Conservation (phyloP, 2,888 invertebrate species). For the Xanthostigma xanthostigma region DNA sequence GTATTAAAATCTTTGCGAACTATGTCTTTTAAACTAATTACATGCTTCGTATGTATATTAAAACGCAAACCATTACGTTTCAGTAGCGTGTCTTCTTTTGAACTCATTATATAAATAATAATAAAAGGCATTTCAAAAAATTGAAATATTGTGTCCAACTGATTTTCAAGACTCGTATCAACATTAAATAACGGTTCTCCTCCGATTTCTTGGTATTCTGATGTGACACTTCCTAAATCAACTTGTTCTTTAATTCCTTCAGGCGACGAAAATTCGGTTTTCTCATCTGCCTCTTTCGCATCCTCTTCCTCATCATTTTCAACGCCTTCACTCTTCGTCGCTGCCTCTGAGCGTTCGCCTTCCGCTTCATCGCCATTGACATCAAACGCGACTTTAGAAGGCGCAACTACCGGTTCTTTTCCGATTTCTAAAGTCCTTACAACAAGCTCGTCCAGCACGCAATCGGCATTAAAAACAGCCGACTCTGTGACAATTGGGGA, state of each 20-base stretch:
- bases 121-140: conserved; percentile 24
- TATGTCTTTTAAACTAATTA: neutral
- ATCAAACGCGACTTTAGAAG: conserved; percentile 15
- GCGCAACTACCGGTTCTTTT: conserved; percentile 17
- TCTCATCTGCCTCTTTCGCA: conserved; percentile 17
- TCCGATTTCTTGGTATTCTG: conserved; percentile 17
- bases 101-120: conserved; percentile 39
- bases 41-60: neutral
- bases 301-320: conserved; percentile 21
- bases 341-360: neutral
- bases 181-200: conserved; percentile 13
- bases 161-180: conserved; percentile 20
- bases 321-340: conserved; percentile 8
- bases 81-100: conserved; percentile 35
- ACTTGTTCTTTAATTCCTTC: conserved; percentile 13
- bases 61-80: conserved; percentile 18
- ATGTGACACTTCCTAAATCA: conserved; percentile 27
- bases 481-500: conserved; percentile 26
- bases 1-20: neutral
- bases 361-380: conserved; percentile 23
- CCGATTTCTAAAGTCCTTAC: conserved; percentile 8
- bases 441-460: conserved; percentile 26
- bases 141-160: conserved; percentile 23
- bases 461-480: conserved; percentile 25
- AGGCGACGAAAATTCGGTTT: conserved; percentile 9